Evolutionary conservation across 2,888 invertebrate species (phyloP).

Genomic region (Drosophila cognata): DNA sequence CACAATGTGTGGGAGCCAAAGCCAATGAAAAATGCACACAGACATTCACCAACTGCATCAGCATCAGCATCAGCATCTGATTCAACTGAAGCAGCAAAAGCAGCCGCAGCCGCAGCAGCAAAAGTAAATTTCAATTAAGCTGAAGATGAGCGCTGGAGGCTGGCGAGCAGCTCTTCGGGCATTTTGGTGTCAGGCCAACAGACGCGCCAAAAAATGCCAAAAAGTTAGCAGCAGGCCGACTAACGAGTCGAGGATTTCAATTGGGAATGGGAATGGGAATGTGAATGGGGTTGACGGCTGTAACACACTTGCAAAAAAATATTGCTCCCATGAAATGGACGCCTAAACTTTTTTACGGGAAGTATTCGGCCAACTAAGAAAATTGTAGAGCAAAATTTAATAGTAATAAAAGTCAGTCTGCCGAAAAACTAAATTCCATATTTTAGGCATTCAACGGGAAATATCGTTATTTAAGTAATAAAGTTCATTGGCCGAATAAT

Average conservation of each 20-base stretch:
- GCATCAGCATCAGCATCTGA: slow-evolving; percentile 26
- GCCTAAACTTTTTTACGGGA: not conserved
- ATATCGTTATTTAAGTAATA: not conserved
- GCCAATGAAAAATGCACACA: slow-evolving; percentile 73
- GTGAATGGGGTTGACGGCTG: slow-evolving; percentile 22
- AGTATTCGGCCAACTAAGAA: not conserved
- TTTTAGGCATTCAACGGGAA: not conserved
- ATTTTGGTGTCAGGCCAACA: slow-evolving; percentile 60
- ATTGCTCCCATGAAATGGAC: not conserved
- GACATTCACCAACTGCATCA: slow-evolving; percentile 64
- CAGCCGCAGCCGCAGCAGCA: slow-evolving; percentile 31
- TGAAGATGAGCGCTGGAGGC: slow-evolving; percentile 70
- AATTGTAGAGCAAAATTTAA: not conserved
- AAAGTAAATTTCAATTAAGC: slow-evolving; percentile 79
- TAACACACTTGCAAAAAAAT: not conserved
- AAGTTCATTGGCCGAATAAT: not conserved
- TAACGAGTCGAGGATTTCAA: slow-evolving; percentile 62
- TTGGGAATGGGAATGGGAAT: slow-evolving; percentile 44
- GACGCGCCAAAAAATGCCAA: slow-evolving; percentile 62
- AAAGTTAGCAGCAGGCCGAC: slow-evolving; percentile 53
- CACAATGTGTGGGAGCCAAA: slow-evolving; percentile 80
- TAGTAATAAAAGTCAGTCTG: not conserved
- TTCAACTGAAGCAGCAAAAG: slow-evolving; percentile 18
- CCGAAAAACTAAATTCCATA: not conserved
- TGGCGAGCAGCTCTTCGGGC: slow-evolving; percentile 51